A percentile compares a stretch with the other conserved stretches of the same genome.
These are phyloP conservation scores for Campaea margaritaria DNA, from an alignment of 2,888 invertebrate genomes.

Conservation along the genomic window DNA sequence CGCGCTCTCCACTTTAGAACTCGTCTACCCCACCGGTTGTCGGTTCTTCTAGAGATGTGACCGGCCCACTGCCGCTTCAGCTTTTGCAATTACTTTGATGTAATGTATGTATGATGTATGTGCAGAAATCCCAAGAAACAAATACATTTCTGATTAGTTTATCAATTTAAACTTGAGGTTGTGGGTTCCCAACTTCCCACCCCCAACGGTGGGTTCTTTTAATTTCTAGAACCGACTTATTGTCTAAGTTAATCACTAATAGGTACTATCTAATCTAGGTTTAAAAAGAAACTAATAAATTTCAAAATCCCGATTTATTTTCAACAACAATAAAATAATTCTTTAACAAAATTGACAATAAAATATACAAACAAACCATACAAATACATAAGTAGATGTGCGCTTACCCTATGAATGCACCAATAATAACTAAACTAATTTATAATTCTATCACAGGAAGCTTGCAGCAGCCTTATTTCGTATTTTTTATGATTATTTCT, in stretches of 20 bases:
- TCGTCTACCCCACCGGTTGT: too few species aligned
- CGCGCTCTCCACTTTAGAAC: too few species aligned
- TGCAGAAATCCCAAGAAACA: too few species aligned
- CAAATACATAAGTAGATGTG: neutral
- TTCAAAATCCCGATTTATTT: constrained; percentile 50
- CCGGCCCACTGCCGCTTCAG: too few species aligned
- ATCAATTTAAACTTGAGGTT: too few species aligned
- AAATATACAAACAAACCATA: constrained; percentile 19
- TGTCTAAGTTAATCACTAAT: neutral
- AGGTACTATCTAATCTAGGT: neutral
- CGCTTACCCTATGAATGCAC: constrained; percentile 6
- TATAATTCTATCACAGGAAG: constrained; percentile 19
- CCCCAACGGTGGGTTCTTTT: too few species aligned
- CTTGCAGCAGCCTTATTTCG: constrained; percentile 25
- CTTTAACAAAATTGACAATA: constrained; percentile 56
- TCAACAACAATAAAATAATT: constrained; percentile 51
- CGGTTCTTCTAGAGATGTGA: too few species aligned
- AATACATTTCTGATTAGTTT: too few species aligned
- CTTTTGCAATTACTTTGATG: too few species aligned
- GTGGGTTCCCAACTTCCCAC: too few species aligned
- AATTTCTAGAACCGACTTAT: too few species aligned
- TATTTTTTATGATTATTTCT: neutral
- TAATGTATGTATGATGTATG: too few species aligned
- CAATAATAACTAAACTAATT: neutral
- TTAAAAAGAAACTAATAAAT: constrained; percentile 23